phyloP scores from a whole-genome alignment of 1,140 invertebrate species.

The Drosophila arawakana region DNA sequence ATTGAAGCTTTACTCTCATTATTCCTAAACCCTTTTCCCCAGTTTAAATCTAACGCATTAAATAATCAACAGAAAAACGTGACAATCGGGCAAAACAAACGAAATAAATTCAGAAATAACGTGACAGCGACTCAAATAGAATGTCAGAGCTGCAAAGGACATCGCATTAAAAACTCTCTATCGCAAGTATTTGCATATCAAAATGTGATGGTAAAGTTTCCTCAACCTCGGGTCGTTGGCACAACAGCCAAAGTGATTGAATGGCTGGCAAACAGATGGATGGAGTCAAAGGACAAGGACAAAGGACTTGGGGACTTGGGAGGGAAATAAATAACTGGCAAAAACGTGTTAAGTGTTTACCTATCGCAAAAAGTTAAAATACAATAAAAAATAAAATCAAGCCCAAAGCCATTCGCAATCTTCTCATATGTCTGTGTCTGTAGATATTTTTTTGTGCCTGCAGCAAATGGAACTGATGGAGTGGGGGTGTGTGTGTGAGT shows the following conservation, averaged over 20 bases:
- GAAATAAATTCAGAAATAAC: slow-evolving; percentile 62
- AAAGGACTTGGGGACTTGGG: not conserved
- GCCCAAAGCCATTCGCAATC: slow-evolving; percentile 17
- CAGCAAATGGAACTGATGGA: slow-evolving; percentile 18
- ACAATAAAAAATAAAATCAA: slow-evolving; percentile 35
- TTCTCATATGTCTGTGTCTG: slow-evolving; percentile 36
- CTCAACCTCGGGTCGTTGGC: slow-evolving; percentile 3
- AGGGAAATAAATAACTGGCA: slow-evolving; percentile 65
- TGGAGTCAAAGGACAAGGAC: slow-evolving; percentile 5
- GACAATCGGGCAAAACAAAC: slow-evolving; percentile 74
- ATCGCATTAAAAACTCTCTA: slow-evolving; percentile 48
- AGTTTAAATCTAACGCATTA: slow-evolving; percentile 40
- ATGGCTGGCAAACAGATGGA: slow-evolving; percentile 58
- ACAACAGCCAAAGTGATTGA: slow-evolving; percentile 57
- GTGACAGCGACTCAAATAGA: slow-evolving; percentile 52
- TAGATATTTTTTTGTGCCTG: slow-evolving; percentile 20
- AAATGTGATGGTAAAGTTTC: slow-evolving; percentile 38
- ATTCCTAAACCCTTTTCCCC: not conserved
- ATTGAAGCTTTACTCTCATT: slow-evolving; percentile 4
- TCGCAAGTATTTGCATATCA: slow-evolving; percentile 73
- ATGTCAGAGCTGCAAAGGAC: slow-evolving; percentile 44
- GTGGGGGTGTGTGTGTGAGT: slow-evolving; percentile 15
- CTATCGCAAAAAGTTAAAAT: slow-evolving; percentile 63
- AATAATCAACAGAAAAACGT: slow-evolving; percentile 69
- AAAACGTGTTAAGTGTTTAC: slow-evolving; percentile 81